A percentile compares a stretch with the other conserved stretches of the same genome.
Conservation (phyloP, 37 sponge, comb jelly and placozoan genomes). For the Ianthella basta region DNA sequence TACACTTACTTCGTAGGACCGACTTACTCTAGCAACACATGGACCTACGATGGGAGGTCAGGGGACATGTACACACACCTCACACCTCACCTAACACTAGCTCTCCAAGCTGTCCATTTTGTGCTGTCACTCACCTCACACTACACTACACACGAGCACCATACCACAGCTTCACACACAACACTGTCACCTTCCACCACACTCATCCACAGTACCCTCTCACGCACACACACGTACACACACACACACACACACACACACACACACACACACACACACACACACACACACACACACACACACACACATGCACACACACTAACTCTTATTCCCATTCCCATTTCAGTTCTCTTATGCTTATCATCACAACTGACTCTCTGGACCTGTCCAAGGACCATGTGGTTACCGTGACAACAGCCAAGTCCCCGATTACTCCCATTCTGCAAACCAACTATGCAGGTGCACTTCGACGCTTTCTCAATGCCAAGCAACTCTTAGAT, state of each 20-base stretch:
- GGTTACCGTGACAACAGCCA: constrained; percentile 22
- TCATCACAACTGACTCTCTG: constrained; percentile 40
- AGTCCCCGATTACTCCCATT: constrained; percentile 15
- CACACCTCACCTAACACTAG: too few species aligned
- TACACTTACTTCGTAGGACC: constrained; percentile 30
- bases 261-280: too few species aligned
- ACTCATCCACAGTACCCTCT: too few species aligned
- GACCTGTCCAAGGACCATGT: neutral
- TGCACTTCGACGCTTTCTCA: constrained; percentile 23
- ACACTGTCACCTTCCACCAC: too few species aligned
- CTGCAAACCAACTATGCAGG: constrained; percentile 42
- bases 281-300: too few species aligned
- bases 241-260: too few species aligned
- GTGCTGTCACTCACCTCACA: too few species aligned
- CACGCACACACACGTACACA: too few species aligned
- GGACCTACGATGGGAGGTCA: constrained; percentile 78
- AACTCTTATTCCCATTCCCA: neutral
- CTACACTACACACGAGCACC: too few species aligned
- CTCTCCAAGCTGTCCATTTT: too few species aligned
- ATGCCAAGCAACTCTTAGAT: constrained; percentile 56
- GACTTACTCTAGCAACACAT: constrained; percentile 38
- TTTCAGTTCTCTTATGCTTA: constrained; percentile 35
- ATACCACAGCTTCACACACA: too few species aligned
- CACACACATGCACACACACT: too few species aligned
- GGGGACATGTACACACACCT: neutral